Evolutionary conservation across 2,113 vertebrate species (phyloP).

Genomic region (Syngnathus typhle): DNA sequence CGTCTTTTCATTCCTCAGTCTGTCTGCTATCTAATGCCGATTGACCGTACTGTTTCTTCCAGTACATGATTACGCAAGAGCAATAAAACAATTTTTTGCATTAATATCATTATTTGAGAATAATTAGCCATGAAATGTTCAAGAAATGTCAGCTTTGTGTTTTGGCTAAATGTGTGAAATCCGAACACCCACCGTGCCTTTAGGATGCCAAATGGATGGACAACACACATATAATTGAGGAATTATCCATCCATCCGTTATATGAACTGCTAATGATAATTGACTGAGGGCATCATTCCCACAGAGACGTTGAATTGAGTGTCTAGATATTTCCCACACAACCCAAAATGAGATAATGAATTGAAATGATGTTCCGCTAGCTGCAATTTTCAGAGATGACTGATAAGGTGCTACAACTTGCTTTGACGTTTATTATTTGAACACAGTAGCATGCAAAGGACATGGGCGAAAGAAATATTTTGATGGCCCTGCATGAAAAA

Average conservation of each 20-base stretch:
- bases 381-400: slow-evolving; percentile 23
- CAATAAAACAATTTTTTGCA: slow-evolving; percentile 9
- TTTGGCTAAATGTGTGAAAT: background rate
- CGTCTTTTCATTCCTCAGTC: slow-evolving; percentile 1
- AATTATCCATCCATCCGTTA: no score
- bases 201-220: background rate
- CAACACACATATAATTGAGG: background rate
- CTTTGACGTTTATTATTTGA: slow-evolving; percentile 22
- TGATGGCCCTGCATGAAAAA: no score
- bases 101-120: slow-evolving; percentile 41
- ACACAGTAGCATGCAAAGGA: background rate
- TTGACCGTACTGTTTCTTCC: slow-evolving; percentile 32
- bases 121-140: slow-evolving; percentile 34
- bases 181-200: background rate
- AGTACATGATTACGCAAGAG: background rate
- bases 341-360: slow-evolving; percentile 33
- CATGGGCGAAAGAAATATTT: no score
- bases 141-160: background rate
- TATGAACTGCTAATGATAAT: background rate
- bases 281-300: background rate
- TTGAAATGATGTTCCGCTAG: slow-evolving; percentile 28
- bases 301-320: background rate
- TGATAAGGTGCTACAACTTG: slow-evolving; percentile 26
- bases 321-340: slow-evolving; percentile 3
- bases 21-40: slow-evolving; percentile 59